Conservation (phyloP, 2,888 invertebrate genomes). For the Pediacus dermestoides region DNA sequence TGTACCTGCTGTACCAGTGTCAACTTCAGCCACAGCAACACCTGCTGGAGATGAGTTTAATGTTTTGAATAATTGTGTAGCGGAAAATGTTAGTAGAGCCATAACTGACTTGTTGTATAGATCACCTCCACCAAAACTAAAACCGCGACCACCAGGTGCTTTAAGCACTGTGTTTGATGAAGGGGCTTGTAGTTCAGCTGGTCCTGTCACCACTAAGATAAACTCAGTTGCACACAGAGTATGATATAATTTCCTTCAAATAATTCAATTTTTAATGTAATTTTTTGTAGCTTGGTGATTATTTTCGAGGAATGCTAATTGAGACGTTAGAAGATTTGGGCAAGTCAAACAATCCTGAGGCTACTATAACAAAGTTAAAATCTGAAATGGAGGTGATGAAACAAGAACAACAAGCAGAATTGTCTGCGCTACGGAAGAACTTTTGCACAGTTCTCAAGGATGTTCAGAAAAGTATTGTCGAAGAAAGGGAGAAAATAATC, state of each 20-base stretch:
- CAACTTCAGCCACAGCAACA: constrained; percentile 11
- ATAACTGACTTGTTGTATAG: constrained; percentile 38
- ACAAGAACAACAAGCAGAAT: constrained; percentile 71
- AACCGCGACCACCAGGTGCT: constrained; percentile 51
- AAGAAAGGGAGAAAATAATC: constrained; percentile 63
- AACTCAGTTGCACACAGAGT: constrained; percentile 48
- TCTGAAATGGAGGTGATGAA: constrained; percentile 67
- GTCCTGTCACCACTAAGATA: constrained; percentile 40
- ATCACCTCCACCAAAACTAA: constrained; percentile 46
- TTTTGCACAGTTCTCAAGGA: constrained; percentile 44
- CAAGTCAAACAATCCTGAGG: constrained; percentile 54
- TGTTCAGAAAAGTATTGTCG: constrained; percentile 42
- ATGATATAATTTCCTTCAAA: constrained; percentile 20
- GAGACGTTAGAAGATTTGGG: constrained; percentile 65
- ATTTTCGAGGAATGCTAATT: constrained; percentile 66
- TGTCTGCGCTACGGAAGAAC: constrained; percentile 57
- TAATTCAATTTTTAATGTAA: constrained; percentile 11
- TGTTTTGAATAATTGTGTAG: constrained; percentile 34
- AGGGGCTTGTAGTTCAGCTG: constrained; percentile 42
- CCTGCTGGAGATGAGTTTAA: constrained; percentile 29
- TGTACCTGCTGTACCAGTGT: background rate
- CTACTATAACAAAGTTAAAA: constrained; percentile 59
- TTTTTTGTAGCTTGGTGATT: constrained; percentile 59
- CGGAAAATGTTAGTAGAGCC: constrained; percentile 39
- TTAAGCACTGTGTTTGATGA: constrained; percentile 47